These are phyloP conservation scores for Pyrrhia umbra DNA, from an alignment of 2,888 invertebrate genomes.

Conservation along the genomic window DNA sequence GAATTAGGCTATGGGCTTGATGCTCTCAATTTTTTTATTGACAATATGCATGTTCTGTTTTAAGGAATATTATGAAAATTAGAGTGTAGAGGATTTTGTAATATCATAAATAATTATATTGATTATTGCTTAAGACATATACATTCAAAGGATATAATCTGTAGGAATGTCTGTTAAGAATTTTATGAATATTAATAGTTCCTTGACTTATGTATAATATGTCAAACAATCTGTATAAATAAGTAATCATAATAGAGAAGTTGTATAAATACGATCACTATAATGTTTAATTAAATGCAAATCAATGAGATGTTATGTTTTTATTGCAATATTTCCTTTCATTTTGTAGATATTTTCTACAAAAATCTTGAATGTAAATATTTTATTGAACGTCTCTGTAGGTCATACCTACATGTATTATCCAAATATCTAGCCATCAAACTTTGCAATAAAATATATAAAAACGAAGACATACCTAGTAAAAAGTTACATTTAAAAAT, in stretches of 20 bases:
- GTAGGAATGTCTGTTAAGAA: constrained; percentile 24
- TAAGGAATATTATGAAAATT: constrained; percentile 38
- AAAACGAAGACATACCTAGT: too few species aligned
- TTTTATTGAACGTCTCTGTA: too few species aligned
- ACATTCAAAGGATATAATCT: constrained; percentile 25
- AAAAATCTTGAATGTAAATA: too few species aligned
- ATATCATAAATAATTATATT: constrained; percentile 26
- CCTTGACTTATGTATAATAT: constrained; percentile 32
- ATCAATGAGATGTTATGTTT: constrained; percentile 4
- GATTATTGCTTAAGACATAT: constrained; percentile 26
- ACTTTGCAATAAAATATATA: too few species aligned
- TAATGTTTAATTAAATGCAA: constrained; percentile 34
- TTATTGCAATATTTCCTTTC: constrained; percentile 2
- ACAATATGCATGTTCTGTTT: constrained; percentile 29
- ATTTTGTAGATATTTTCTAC: not conserved
- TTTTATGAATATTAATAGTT: constrained; percentile 43
- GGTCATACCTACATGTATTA: too few species aligned
- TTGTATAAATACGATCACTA: constrained; percentile 21
- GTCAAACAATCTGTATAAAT: constrained; percentile 20
- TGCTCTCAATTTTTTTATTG: not conserved
- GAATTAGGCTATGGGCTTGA: constrained; percentile 20
- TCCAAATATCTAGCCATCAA: too few species aligned
- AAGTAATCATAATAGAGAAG: constrained; percentile 14
- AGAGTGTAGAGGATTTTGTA: constrained; percentile 24
- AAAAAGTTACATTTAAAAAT: too few species aligned